Conservation (phyloP, 2,113 vertebrate species). For the Anser brachyrhynchus region DNA sequence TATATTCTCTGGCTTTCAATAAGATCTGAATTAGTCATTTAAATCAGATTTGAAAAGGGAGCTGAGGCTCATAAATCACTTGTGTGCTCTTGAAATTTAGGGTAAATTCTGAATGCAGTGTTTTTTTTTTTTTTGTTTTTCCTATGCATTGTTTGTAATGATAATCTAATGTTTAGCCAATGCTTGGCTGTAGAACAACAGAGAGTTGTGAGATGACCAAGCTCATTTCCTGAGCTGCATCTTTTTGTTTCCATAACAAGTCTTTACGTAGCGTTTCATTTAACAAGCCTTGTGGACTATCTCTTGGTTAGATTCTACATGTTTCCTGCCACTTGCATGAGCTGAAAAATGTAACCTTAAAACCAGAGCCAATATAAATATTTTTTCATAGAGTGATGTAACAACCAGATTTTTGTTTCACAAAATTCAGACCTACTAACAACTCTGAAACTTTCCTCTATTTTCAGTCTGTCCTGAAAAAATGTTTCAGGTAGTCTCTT, state of each 20-base stretch:
- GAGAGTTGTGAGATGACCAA: conserved; percentile 46
- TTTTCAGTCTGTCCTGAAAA: background rate
- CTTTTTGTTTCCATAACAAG: conserved; percentile 53
- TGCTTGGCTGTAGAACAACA: background rate
- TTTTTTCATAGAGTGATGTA: conserved; percentile 34
- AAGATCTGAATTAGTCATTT: background rate
- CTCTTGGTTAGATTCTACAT: conserved; percentile 49
- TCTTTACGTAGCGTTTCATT: conserved; percentile 49
- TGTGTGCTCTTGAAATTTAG: background rate
- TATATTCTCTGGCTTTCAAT: background rate
- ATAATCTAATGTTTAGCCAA: background rate
- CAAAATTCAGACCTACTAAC: background rate
- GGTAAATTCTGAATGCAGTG: background rate
- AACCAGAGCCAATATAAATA: conserved; percentile 62
- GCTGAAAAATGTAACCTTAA: conserved; percentile 45
- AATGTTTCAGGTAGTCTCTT: accelerated
- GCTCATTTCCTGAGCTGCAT: conserved; percentile 57
- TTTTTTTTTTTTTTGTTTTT: background rate
- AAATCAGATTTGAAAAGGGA: conserved; percentile 9
- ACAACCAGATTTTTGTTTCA: conserved; percentile 33
- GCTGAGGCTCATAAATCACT: background rate
- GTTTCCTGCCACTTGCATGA: conserved; percentile 52
- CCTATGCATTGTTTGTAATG: background rate
- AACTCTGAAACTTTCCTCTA: background rate
- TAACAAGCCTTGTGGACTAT: conserved; percentile 39